These are phyloP conservation scores for Archaeoteleia sp. DNA, from an alignment of 2,888 invertebrate species.

Conservation along the genomic window DNA sequence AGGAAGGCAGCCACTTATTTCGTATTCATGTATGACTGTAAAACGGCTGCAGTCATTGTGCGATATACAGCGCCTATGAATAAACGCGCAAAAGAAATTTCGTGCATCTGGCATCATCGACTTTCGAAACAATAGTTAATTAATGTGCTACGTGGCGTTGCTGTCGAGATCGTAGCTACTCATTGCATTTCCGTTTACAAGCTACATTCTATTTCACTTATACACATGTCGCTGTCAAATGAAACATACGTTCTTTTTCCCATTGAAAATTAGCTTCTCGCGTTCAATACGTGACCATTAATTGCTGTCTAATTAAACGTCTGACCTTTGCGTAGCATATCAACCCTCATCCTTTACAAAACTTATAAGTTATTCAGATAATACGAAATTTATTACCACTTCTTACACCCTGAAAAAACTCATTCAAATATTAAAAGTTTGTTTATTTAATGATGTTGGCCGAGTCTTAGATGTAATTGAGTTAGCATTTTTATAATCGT, in stretches of 20 bases:
- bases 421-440: too few relatives aligned
- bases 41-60: constrained; percentile 27
- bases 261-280: background rate
- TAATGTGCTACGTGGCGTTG: constrained; percentile 60
- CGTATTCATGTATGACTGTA: constrained; percentile 23
- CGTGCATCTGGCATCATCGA: constrained; percentile 52
- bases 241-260: constrained; percentile 5
- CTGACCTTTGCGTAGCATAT: background rate
- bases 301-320: constrained; percentile 8
- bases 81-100: constrained; percentile 28
- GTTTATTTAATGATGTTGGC: too few relatives aligned
- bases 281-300: background rate
- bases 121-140: constrained; percentile 63
- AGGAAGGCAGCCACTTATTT: constrained; percentile 30
- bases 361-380: too few relatives aligned
- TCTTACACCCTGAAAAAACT: too few relatives aligned
- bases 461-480: too few relatives aligned
- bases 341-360: too few relatives aligned
- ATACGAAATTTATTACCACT: too few relatives aligned
- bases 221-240: constrained; percentile 1
- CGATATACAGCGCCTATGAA: constrained; percentile 18
- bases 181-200: constrained; percentile 45
- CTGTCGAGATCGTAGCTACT: constrained; percentile 55
- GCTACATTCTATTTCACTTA: constrained; percentile 17
- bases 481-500: too few relatives aligned